A percentile compares a stretch with the other conserved stretches of the same genome.
Evolutionary conservation across 2,113 vertebrate species (phyloP).

Genomic region (Girardinichthys multiradiatus): DNA sequence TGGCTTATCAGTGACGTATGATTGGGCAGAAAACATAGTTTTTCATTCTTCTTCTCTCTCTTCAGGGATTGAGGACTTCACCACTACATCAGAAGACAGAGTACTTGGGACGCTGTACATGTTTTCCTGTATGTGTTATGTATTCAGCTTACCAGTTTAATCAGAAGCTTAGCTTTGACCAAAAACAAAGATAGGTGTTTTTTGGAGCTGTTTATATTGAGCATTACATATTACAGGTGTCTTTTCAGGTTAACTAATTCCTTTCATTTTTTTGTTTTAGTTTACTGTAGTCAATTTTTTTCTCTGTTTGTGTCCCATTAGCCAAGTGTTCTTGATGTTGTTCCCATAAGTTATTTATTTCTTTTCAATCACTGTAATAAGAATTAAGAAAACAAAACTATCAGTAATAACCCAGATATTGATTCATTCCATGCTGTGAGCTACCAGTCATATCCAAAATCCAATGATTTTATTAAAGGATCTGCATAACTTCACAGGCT

Average conservation of each 20-base stretch:
- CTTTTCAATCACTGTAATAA: conserved; percentile 48
- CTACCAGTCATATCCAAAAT: conserved; percentile 8
- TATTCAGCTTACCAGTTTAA: conserved; percentile 58
- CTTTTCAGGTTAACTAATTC: conserved; percentile 45
- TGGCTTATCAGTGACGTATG: not conserved
- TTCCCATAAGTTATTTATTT: conserved; percentile 72
- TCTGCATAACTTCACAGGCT: conserved; percentile 4
- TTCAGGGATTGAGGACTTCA: conserved; percentile 19
- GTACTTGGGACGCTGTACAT: conserved; percentile 52
- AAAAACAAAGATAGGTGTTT: conserved; percentile 28
- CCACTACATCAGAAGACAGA: conserved; percentile 26
- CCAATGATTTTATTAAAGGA: not conserved
- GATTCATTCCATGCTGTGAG: conserved; percentile 14
- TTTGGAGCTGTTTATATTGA: conserved; percentile 66
- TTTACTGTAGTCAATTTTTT: conserved; percentile 59
- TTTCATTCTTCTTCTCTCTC: conserved; percentile 14
- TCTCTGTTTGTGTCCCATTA: conserved; percentile 53
- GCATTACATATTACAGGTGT: conserved; percentile 52
- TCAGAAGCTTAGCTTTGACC: conserved; percentile 51
- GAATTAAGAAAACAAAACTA: conserved; percentile 49
- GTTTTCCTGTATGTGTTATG: conserved; percentile 47
- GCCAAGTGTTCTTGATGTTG: conserved; percentile 55
- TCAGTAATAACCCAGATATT: conserved; percentile 15
- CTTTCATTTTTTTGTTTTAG: conserved; percentile 60
- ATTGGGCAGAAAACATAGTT: not conserved